Percentiles rank a stretch among this genome's conserved stretches.
Evolutionary conservation across 2,113 vertebrate species (phyloP).

Genomic region (Cisticola juncidis): DNA sequence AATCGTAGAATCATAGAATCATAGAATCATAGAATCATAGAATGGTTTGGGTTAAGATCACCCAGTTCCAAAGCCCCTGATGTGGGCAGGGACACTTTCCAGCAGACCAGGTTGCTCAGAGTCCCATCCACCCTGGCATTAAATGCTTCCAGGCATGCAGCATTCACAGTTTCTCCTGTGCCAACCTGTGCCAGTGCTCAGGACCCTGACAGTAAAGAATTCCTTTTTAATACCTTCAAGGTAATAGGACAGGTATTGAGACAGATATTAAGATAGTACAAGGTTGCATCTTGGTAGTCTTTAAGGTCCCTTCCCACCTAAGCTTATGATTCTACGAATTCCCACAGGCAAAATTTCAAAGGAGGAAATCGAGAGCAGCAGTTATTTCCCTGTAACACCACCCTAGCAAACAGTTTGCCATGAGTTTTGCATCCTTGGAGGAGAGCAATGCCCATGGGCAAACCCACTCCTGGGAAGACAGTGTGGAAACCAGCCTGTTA

Average conservation of each 20-base stretch:
- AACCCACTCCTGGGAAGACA: neutral
- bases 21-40: neutral
- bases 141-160: neutral
- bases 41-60: neutral
- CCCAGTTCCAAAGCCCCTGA: rapidly evolving
- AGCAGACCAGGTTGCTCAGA: neutral
- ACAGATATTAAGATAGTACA: neutral
- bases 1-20: neutral
- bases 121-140: neutral
- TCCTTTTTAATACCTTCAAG: neutral
- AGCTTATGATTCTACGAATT: neutral
- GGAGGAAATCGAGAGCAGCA: neutral
- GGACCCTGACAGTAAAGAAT: neutral
- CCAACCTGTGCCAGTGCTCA: neutral
- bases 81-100: neutral
- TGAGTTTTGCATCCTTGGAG: neutral
- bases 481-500: neutral
- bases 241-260: neutral
- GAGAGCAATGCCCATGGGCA: neutral
- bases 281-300: neutral
- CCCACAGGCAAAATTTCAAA: neutral
- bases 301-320: neutral
- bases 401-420: neutral
- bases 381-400: neutral
- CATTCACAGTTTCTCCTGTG: neutral